Conservation (phyloP, 92 coral and sea anemone genomes). For the Zoanthus sociatus region DNA sequence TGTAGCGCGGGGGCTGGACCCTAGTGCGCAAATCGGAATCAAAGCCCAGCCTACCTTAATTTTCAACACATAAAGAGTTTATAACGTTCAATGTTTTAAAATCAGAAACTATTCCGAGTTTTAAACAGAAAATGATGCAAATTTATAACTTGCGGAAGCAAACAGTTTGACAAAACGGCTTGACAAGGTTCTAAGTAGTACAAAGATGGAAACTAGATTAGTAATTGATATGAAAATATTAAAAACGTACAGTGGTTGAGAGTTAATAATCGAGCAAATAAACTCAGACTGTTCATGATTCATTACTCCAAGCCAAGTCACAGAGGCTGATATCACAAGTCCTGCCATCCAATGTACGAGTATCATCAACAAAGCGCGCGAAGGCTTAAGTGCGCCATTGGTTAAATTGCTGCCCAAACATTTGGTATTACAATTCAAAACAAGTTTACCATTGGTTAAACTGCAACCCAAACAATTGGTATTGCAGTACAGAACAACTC, state of each 20-base stretch:
- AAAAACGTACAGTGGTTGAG: background rate
- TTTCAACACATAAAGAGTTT: too few species aligned
- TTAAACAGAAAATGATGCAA: constrained; percentile 5
- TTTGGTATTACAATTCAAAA: background rate
- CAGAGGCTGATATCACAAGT: background rate
- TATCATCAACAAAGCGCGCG: constrained; percentile 16
- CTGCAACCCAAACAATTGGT: background rate
- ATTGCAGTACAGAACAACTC: constrained; percentile 13
- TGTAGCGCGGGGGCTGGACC: too few species aligned
- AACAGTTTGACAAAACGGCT: constrained; percentile 33
- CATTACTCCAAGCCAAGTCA: constrained; percentile 1
- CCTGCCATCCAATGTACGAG: constrained; percentile 8
- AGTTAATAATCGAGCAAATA: background rate
- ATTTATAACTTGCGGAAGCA: constrained; percentile 25
- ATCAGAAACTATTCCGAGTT: too few species aligned
- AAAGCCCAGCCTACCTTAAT: too few species aligned
- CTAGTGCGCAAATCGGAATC: too few species aligned
- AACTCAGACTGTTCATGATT: background rate
- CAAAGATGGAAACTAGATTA: constrained; percentile 29
- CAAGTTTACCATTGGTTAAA: background rate
- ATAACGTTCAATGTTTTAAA: too few species aligned
- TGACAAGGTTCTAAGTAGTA: constrained; percentile 1
- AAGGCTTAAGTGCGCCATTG: background rate
- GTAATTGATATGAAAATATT: background rate
- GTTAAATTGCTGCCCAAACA: background rate